phyloP scores from a whole-genome alignment of 2,113 vertebrate species.

The Raja brachyura region DNA sequence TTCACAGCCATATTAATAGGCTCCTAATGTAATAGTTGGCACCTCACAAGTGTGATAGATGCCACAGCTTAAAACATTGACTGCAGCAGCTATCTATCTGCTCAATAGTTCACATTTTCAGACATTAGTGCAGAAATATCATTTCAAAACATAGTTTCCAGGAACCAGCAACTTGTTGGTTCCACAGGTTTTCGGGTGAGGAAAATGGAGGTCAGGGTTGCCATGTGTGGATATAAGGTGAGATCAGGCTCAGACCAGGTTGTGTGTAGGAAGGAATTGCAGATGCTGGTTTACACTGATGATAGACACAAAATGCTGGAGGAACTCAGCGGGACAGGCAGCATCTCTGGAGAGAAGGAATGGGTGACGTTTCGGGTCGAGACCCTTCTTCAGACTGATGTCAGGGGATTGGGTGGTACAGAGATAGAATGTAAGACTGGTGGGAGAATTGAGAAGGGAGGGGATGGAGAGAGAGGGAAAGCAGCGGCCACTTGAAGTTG shows the following conservation, averaged over 20 bases:
- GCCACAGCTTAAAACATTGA: neutral
- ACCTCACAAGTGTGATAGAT: neutral
- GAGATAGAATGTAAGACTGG: too few relatives aligned
- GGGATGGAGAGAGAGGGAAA: too few relatives aligned
- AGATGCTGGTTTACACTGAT: too few relatives aligned
- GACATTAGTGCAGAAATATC: neutral
- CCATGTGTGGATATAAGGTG: neutral
- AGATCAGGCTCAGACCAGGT: neutral
- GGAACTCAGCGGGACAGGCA: too few relatives aligned
- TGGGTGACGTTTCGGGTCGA: too few relatives aligned
- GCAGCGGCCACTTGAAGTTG: too few relatives aligned
- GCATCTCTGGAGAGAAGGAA: too few relatives aligned
- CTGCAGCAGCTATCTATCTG: neutral
- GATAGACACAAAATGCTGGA: too few relatives aligned
- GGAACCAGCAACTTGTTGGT: neutral
- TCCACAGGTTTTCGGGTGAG: neutral
- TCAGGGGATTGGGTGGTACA: too few relatives aligned
- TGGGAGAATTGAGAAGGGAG: too few relatives aligned
- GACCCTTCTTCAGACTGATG: too few relatives aligned
- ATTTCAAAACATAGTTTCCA: constrained; percentile 6
- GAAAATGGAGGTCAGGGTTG: neutral
- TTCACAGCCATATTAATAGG: neutral
- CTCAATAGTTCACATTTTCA: neutral
- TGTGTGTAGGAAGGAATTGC: neutral
- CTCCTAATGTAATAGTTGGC: neutral